A percentile compares a stretch with the other conserved stretches of the same genome.
These are phyloP conservation scores for Lomographa bimaculata DNA, from an alignment of 2,888 invertebrate genomes.

Conservation along the genomic window DNA sequence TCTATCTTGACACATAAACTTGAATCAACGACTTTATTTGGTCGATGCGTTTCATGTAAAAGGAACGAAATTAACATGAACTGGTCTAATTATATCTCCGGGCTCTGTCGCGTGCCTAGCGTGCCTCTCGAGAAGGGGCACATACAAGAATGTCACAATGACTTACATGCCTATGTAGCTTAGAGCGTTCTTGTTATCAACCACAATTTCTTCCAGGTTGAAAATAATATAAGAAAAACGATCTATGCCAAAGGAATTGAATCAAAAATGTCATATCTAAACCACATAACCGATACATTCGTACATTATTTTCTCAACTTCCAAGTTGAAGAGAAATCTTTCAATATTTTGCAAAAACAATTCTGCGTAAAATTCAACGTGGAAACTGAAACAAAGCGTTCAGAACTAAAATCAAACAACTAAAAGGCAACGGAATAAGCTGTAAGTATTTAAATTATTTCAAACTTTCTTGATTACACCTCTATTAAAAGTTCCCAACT, in stretches of 20 bases:
- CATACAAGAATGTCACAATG: conserved; percentile 33
- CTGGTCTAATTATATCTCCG: conserved; percentile 69
- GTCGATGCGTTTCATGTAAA: conserved; percentile 38
- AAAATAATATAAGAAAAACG: too few relatives aligned
- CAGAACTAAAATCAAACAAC: too few relatives aligned
- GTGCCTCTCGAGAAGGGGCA: conserved; percentile 43
- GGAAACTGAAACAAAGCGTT: too few relatives aligned
- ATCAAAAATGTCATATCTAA: too few relatives aligned
- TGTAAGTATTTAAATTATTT: not conserved
- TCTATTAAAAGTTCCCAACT: conserved; percentile 6
- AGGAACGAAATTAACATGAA: conserved; percentile 54
- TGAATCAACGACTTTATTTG: conserved; percentile 34
- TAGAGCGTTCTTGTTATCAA: conserved; percentile 3
- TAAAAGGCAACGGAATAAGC: conserved; percentile 1
- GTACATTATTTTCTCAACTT: too few relatives aligned
- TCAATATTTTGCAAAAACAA: too few relatives aligned
- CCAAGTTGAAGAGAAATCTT: too few relatives aligned
- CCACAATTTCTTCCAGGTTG: too few relatives aligned
- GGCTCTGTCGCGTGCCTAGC: conserved; percentile 63
- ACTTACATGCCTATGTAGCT: conserved; percentile 10
- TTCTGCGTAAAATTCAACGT: too few relatives aligned
- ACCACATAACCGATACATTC: too few relatives aligned
- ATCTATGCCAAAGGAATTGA: too few relatives aligned
- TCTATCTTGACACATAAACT: conserved; percentile 26
- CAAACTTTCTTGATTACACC: conserved; percentile 1